These are phyloP conservation scores for Belgica antarctica DNA, from an alignment of 2,888 invertebrate species.

Conservation along the genomic window DNA sequence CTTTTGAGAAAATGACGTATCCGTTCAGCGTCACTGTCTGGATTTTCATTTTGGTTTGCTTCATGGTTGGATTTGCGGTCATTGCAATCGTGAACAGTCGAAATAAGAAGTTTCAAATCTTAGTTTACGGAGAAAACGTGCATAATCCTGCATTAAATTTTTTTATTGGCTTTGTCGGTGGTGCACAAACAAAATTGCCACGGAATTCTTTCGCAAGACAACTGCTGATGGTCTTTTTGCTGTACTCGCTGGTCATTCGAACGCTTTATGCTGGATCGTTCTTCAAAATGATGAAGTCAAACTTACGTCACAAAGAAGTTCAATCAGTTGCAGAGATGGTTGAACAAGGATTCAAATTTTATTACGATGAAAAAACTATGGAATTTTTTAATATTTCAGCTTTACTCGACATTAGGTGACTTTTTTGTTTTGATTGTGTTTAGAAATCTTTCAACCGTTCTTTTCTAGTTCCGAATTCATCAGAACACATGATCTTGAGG, in stretches of 20 bases:
- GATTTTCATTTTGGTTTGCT: background rate
- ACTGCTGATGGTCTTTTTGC: conserved; percentile 28
- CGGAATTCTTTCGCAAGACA: background rate
- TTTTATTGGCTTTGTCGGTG: conserved; percentile 6
- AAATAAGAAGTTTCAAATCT: too few relatives aligned
- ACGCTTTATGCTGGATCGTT: conserved; percentile 22
- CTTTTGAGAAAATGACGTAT: background rate
- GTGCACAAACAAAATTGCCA: background rate
- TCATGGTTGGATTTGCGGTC: background rate
- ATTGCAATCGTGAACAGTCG: too few relatives aligned
- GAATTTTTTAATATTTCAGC: too few relatives aligned
- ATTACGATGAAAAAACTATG: too few relatives aligned
- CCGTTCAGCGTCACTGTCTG: background rate
- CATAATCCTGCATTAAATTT: conserved; percentile 10
- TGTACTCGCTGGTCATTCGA: conserved; percentile 29
- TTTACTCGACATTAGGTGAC: too few relatives aligned
- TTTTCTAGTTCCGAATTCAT: background rate
- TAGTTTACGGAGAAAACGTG: conserved; percentile 5
- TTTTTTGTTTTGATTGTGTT: too few relatives aligned
- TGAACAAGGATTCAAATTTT: conserved; percentile 17
- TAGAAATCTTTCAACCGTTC: background rate
- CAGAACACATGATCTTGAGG: background rate
- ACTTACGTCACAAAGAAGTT: conserved; percentile 22
- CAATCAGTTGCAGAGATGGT: conserved; percentile 34
- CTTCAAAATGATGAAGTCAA: too few relatives aligned